These are phyloP conservation scores for Vulpes lagopus DNA, from an alignment of 2,113 vertebrate species.

Conservation along the genomic window DNA sequence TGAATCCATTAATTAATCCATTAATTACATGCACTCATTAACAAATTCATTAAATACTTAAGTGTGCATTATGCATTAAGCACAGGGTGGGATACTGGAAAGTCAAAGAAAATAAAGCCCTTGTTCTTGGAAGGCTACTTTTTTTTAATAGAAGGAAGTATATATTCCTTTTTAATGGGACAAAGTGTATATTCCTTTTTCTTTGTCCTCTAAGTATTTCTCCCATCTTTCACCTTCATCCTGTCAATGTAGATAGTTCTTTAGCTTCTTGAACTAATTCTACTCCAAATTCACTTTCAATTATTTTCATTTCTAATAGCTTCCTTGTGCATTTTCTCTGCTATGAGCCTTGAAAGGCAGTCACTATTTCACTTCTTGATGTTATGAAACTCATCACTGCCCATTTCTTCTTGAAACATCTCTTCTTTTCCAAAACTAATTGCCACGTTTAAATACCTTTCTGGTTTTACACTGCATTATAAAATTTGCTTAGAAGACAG, in stretches of 20 bases:
- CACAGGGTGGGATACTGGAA: background rate
- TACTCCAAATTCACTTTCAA: background rate
- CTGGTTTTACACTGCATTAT: background rate
- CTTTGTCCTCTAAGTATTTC: background rate
- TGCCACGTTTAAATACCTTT: background rate
- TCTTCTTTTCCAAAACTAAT: constrained; percentile 15
- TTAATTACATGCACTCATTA: constrained; percentile 42
- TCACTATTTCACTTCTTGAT: background rate
- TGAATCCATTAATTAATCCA: constrained; percentile 57
- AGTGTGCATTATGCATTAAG: background rate
- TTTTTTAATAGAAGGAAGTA: background rate
- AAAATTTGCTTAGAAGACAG: constrained; percentile 30
- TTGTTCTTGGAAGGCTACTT: background rate
- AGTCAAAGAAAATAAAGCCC: background rate
- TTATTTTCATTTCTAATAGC: background rate
- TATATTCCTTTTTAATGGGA: background rate
- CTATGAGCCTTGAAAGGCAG: background rate
- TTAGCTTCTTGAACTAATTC: background rate
- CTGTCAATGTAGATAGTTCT: background rate
- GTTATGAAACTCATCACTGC: background rate
- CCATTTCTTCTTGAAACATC: background rate
- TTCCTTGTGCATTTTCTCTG: background rate
- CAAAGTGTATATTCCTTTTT: background rate
- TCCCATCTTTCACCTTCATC: background rate
- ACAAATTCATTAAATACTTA: constrained; percentile 54